Evolutionary conservation across 1,140 invertebrate genomes (phyloP).

Genomic region (Heterodera schachtii): DNA sequence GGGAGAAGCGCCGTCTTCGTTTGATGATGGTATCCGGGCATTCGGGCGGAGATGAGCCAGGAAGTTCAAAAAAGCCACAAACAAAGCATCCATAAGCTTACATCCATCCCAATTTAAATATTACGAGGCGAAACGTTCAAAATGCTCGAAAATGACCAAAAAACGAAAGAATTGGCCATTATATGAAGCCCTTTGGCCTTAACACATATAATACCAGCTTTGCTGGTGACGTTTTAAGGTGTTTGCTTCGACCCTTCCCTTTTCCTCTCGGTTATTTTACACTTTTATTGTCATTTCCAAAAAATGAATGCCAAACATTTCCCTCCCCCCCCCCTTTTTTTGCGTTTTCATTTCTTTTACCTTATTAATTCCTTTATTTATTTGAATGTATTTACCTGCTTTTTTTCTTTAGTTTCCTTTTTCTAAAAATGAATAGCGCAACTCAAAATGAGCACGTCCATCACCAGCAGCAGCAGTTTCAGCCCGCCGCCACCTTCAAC

Average conservation of each 20-base stretch:
- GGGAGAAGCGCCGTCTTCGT: neutral
- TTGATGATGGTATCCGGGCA: neutral
- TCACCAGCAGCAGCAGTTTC: neutral
- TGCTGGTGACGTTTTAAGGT: too few species aligned
- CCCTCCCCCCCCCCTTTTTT: too few species aligned
- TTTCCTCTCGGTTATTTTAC: too few species aligned
- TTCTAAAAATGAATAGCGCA: neutral
- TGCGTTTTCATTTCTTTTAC: too few species aligned
- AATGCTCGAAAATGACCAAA: neutral
- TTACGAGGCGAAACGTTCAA: neutral
- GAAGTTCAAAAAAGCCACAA: neutral
- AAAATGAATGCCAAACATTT: too few species aligned
- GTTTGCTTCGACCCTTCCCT: neutral
- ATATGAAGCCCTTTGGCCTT: too few species aligned
- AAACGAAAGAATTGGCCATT: too few species aligned
- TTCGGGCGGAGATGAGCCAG: neutral
- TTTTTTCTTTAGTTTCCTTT: too few species aligned
- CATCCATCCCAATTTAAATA: neutral
- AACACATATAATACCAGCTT: too few species aligned
- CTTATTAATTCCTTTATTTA: too few species aligned
- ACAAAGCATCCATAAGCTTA: neutral
- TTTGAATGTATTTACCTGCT: too few species aligned
- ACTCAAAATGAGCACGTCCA: neutral
- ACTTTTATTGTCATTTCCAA: too few species aligned
- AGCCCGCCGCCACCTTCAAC: constrained; percentile 45